Evolutionary conservation across 2,888 invertebrate genomes (phyloP), one percentile per base, ranked within the genome.

Genomic region (Orthosia cruda): DNA sequence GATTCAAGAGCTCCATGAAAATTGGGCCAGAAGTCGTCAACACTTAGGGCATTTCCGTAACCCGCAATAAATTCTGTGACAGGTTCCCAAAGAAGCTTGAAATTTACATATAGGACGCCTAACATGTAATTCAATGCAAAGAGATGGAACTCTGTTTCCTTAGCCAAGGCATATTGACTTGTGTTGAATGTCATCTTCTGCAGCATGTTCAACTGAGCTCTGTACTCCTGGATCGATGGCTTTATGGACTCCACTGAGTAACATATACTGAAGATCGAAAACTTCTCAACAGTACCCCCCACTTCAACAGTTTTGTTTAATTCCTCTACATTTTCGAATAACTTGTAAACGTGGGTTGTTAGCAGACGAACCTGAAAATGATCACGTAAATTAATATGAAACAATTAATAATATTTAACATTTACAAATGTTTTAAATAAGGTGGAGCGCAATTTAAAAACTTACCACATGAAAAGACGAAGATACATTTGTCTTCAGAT

Each of bases 81-180:
- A 0, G 99, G 99, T 80, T 98, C 98, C 99, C 99, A 99, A 0
- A 99, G 92, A 18, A 99, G 95, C 86, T 98, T 98, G 89, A 99
- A 99, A 92, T 99, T 99, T 26, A 98, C 97, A 92, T 98, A 98
- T 65, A 99, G 95, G 76, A 98, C 97, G 3, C 99, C 99, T 50
- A 99, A 97, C 88, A 99, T 97, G 89, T 98, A 99, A 78, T 98
- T 97, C 26, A 99, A 91, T 0, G 98, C 97, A 88, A 98, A 97
- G 85, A 97, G 94, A 88, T 97, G 96, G 85, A 97, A 98, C 11
- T 97, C 97, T 0, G 97, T 97, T 64, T 97, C 94, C 88, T 97
- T 97, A 7, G 96, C 96, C 76, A 97, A 90, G 80, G 97, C 97
- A 84, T 97, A 97, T 77, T 97, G 97, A 32, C 97, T 97, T 23